Evolutionary conservation across 2,113 vertebrate genomes (phyloP).

Genomic region (Sinosuthora webbiana): DNA sequence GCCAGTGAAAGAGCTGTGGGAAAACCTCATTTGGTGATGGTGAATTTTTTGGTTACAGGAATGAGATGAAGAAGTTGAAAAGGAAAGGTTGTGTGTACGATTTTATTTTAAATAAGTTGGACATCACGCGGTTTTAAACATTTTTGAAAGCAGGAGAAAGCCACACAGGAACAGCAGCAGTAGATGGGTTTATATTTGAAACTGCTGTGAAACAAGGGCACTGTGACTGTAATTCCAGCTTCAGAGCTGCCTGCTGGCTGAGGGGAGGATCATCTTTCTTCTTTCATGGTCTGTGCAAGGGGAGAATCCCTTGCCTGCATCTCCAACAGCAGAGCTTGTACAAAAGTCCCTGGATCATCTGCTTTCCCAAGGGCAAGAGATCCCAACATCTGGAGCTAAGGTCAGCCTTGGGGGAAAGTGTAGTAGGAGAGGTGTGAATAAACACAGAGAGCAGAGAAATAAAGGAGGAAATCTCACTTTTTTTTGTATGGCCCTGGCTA

Average conservation of each 20-base stretch:
- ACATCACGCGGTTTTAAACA: accelerated
- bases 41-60: not conserved
- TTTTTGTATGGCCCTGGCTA: not conserved
- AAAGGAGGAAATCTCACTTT: not conserved
- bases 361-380: not conserved
- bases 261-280: not conserved
- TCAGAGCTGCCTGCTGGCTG: not conserved
- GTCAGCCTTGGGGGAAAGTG: not conserved
- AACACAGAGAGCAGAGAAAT: not conserved
- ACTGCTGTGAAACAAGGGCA: not conserved
- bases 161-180: not conserved
- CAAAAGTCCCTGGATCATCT: not conserved
- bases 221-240: conserved; percentile 29
- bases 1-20: not conserved
- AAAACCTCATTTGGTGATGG: not conserved
- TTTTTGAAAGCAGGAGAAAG: not conserved
- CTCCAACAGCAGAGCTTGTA: not conserved
- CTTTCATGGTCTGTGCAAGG: not conserved
- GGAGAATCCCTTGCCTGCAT: not conserved
- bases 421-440: not conserved
- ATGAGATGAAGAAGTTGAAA: not conserved
- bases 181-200: not conserved
- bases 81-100: accelerated
- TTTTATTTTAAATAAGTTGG: not conserved
- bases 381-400: not conserved